Base-by-base conservation (phyloP, 2,888 invertebrate genomes). In the Eumerus sabulonum region DNA sequence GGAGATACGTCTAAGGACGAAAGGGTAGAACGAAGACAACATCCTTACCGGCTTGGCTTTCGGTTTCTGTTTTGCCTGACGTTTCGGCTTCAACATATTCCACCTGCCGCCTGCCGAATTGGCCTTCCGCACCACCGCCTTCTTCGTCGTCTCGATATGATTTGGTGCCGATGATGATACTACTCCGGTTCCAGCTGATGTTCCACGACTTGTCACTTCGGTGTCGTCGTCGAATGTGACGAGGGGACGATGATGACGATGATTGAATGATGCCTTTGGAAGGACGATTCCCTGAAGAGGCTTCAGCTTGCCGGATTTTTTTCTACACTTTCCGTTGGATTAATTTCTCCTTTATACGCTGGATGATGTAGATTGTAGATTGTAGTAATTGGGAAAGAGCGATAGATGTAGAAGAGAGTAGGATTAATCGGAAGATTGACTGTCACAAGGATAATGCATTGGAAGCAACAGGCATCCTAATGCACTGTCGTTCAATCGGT, bases 61-160 rank as follows among this genome's bases (percentile, higher is more conserved):
- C 83, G 87, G 88, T 84, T 87, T 87, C 84, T 87, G 87, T 73
- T 87, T 87, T 67, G 86, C 85, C 84, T 86, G 86, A 81, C 87
- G 88, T 85, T 87, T 87, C 84, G 85, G 86, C 85, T 87, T 87
- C 87, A 87, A 87, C 87, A 87, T 87, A 85, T 86, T 87, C 87
- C 87, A 84, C 85, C 83, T 82, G 82, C 83, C 83, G 82, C 81
- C 85, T 84, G 82, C 76, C 81, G 82, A 83, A 76, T 81, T 82
- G 81, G 83, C 82, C 82, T 82, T 40, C 27, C 27, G 27, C 27
- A 27, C 83, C 83, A 83, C 82, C 53, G 68, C 71, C 53, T 64
- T 67, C 71, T 67, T 71, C 68, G 73, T 63, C 63, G 79, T 73
- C 63, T 67, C 68, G 50, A 3, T 60, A 60, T 36, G 18, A 40